Percentiles rank a stretch among this genome's conserved stretches.
These are phyloP conservation scores for Oncorhynchus tshawytscha DNA, from an alignment of 2,113 vertebrate genomes.

Conservation along the genomic window DNA sequence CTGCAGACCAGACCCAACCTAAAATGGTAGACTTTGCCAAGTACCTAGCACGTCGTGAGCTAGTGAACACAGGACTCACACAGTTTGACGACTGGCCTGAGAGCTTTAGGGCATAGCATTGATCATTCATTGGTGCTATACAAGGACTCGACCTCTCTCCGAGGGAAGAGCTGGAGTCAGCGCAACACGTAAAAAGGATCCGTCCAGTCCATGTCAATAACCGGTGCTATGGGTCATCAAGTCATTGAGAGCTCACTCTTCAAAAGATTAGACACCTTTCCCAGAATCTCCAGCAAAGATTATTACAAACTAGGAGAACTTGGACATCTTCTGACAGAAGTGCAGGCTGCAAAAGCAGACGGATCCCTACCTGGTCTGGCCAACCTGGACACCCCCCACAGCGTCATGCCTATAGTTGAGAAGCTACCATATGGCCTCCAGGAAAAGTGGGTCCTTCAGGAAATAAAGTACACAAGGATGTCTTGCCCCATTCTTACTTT, in stretches of 20 bases:
- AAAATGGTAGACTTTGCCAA: not conserved
- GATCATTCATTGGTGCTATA: constrained; percentile 4
- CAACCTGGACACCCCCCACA: constrained; percentile 18
- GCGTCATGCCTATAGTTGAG: constrained; percentile 23
- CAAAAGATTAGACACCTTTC: constrained; percentile 21
- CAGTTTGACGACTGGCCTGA: constrained; percentile 9
- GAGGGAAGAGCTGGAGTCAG: constrained; percentile 27
- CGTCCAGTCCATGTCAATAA: not conserved
- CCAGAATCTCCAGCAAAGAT: constrained; percentile 16
- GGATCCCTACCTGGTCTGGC: constrained; percentile 11
- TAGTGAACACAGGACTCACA: constrained; percentile 3
- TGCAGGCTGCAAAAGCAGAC: constrained; percentile 22
- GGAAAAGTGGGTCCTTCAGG: constrained; percentile 1
- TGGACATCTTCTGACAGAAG: constrained; percentile 20
- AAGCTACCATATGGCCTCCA: constrained; percentile 19
- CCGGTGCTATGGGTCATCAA: constrained; percentile 7
- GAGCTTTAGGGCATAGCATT: constrained; percentile 12
- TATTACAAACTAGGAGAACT: constrained; percentile 18
- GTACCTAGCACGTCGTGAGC: constrained; percentile 1
- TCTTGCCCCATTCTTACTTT: constrained; percentile 26
- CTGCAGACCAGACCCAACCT: not conserved
- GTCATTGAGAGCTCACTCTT: constrained; percentile 20
- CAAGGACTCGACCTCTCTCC: constrained; percentile 1
- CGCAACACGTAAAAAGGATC: constrained; percentile 8
- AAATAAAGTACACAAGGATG: constrained; percentile 3